phyloP scores from a whole-genome alignment of 2,888 invertebrate species.

The Cordilura impudica region DNA sequence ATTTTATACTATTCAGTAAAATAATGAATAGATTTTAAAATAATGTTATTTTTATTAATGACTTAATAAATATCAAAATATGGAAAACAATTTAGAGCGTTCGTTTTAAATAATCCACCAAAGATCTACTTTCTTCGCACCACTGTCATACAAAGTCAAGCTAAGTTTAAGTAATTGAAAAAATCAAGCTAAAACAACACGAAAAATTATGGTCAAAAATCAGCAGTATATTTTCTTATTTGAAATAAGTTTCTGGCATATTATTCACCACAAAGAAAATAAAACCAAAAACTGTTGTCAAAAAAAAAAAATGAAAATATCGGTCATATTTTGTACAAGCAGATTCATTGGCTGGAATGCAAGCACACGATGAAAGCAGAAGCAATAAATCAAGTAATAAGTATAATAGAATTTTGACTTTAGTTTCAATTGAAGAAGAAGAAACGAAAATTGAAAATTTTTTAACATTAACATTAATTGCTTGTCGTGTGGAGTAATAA shows the following conservation, averaged over 20 bases:
- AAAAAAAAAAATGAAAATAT: slow-evolving; percentile 35
- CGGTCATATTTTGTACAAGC: slow-evolving; percentile 33
- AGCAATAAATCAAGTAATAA: slow-evolving; percentile 6
- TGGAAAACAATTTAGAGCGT: no score
- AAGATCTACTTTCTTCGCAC: background rate
- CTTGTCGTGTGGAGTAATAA: slow-evolving; percentile 31
- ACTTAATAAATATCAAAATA: no score
- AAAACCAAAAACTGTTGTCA: slow-evolving; percentile 36
- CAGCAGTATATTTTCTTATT: background rate
- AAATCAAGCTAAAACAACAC: background rate
- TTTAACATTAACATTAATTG: slow-evolving; percentile 60
- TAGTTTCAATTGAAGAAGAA: slow-evolving; percentile 16
- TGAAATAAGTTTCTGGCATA: slow-evolving; percentile 6
- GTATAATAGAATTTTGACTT: slow-evolving; percentile 30
- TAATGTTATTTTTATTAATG: no score
- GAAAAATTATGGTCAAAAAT: slow-evolving; percentile 11
- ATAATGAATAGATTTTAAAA: no score
- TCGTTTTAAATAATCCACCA: no score
- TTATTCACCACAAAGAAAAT: slow-evolving; percentile 32
- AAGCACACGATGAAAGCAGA: slow-evolving; percentile 31
- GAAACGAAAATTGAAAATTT: slow-evolving; percentile 24
- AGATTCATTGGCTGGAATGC: slow-evolving; percentile 35
- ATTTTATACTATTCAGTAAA: no score
- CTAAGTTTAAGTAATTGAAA: background rate
- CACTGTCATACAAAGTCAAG: background rate